Evolutionary conservation across 2,113 vertebrate species (phyloP).

Genomic region (Microtus montanus): DNA sequence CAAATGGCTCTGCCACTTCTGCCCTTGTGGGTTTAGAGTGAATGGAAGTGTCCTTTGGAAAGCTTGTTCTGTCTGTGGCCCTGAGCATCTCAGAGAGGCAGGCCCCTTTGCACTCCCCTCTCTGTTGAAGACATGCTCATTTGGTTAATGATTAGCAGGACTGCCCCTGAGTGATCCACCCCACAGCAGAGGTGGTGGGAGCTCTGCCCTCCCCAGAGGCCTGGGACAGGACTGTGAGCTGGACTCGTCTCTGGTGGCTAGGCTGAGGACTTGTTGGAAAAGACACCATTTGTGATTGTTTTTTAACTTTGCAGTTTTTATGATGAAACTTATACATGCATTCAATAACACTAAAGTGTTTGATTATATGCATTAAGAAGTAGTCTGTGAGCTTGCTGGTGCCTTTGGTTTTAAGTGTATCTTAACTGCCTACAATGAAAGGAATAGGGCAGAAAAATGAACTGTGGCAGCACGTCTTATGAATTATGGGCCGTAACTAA

Average conservation of each 20-base stretch:
- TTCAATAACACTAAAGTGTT: conserved; percentile 80
- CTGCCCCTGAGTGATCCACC: conserved; percentile 74
- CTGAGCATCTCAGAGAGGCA: conserved; percentile 79
- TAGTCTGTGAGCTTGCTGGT: conserved; percentile 76
- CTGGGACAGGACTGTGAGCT: background rate
- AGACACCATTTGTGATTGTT: conserved; percentile 76
- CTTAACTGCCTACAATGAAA: conserved; percentile 83
- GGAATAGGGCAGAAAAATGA: conserved; percentile 78
- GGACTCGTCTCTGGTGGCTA: background rate
- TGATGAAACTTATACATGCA: conserved; percentile 62
- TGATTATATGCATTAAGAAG: conserved; percentile 80
- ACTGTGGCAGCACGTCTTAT: conserved; percentile 68
- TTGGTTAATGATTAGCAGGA: conserved; percentile 87
- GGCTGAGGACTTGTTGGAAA: conserved; percentile 69
- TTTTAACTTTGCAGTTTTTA: conserved; percentile 74
- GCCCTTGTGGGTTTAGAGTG: conserved; percentile 85
- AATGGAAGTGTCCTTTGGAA: conserved; percentile 86
- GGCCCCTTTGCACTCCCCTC: conserved; percentile 80
- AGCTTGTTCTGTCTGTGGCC: conserved; percentile 85
- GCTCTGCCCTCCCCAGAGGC: background rate
- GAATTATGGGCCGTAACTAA: conserved; percentile 72
- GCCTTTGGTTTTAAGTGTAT: conserved; percentile 80
- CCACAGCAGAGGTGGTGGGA: conserved; percentile 50
- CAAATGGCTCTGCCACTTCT: conserved; percentile 84
- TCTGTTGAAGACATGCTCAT: conserved; percentile 77